Conservation (phyloP, 53 echinoderm and acorn worm genomes). For the Actinopyga echinites region DNA sequence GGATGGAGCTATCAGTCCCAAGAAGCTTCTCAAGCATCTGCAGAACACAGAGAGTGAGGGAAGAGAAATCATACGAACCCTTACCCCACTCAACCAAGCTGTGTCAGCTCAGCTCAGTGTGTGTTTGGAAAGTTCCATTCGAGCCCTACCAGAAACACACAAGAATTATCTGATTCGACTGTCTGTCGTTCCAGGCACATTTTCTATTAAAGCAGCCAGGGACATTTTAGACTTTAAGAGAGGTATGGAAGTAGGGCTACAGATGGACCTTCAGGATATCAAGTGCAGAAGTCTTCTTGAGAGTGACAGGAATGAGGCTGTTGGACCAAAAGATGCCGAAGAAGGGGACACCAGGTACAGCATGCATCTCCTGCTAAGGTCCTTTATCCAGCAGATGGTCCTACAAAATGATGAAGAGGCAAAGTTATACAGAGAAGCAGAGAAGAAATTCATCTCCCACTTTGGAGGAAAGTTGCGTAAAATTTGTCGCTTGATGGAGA, state of each 20-base stretch:
- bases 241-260: conserved; percentile 58
- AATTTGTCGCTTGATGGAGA: conserved; percentile 33
- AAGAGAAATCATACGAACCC: conserved; percentile 51
- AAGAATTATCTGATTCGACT: conserved; percentile 67
- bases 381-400: conserved; percentile 78
- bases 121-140: conserved; percentile 72
- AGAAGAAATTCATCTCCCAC: conserved; percentile 69
- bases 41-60: conserved; percentile 48
- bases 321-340: conserved; percentile 42
- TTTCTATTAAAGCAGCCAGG: conserved; percentile 79
- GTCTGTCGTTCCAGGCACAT: conserved; percentile 88
- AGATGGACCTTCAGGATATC: conserved; percentile 80
- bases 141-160: conserved; percentile 64
- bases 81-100: conserved; percentile 71
- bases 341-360: conserved; percentile 62
- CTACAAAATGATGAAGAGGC: conserved; percentile 47
- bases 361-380: conserved; percentile 83
- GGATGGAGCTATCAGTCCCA: conserved; percentile 78
- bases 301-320: conserved; percentile 61
- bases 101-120: conserved; percentile 70
- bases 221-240: conserved; percentile 64
- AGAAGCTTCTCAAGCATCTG: conserved; percentile 70
- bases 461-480: conserved; percentile 41
- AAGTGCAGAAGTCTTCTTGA: conserved; percentile 89
- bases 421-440: conserved; percentile 56